Evolutionary conservation across 2,113 vertebrate genomes (phyloP), one percentile per base, ranked within the genome.

Genomic region (Triplophysa siluroides): DNA sequence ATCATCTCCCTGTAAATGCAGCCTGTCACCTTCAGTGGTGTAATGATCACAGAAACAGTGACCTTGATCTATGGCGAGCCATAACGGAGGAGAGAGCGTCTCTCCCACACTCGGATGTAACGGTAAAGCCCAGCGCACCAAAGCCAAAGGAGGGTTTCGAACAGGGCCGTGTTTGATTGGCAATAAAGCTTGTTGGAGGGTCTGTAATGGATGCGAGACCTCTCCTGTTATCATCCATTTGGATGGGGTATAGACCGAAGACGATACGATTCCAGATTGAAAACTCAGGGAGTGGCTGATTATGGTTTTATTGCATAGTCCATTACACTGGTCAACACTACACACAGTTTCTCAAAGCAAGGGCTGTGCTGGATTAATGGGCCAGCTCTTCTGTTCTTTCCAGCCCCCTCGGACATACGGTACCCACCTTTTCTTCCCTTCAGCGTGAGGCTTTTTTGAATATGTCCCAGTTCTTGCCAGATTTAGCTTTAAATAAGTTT

Each of bases 401-500:
- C 77, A 77, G 80, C 81, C 79, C 85, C 82, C 78, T 76, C 60
- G 56, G 82, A 78, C 69, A 83, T 80, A 75, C 73, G n/a, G 7
- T 52, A 63, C 68, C 45, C 72, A 78, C 50, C 60, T 47, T 76
- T 76, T 73, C 62, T 84, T 81, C 72, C 82, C 78, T 76, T 81
- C 72, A 64, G 82, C 63, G 54, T 58, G 47, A 61, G 78, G 65
- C 78, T 85, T 58, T 63, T 76, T 84, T 83, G 83, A 88, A 83
- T 66, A 85, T 86, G 89, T 88, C 89, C 89, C 87, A 90, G 89
- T 90, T 87, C 87, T 87, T 88, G 69, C 76, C 61, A 83, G 88
- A 86, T 83, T 92, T 90, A 92, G 89, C 90, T 90, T 92, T 91
- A 90, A 91, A 87, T 88, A 91, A 86, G 88, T 86, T 86, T 88